Percentiles rank a stretch among this genome's conserved stretches.
Evolutionary conservation across 2,113 vertebrate species (phyloP).

Genomic region (Todiramphus saurophagus): DNA sequence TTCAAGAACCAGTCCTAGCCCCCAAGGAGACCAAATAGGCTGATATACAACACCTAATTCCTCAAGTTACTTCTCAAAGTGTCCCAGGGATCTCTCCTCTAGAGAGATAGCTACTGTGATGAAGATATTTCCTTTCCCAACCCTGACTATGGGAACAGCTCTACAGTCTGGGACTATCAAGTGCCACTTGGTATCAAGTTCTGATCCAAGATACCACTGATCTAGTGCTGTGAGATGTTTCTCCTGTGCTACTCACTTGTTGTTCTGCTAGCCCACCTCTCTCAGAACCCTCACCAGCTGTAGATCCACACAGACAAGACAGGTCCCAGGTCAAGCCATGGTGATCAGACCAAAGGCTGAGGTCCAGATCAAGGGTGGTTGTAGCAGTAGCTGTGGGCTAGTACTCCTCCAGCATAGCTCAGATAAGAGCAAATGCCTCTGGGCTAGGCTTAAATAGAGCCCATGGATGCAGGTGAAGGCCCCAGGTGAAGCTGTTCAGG

Average conservation of each 20-base stretch:
- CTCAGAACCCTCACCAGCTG: background rate
- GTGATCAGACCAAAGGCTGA: background rate
- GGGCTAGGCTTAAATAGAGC: background rate
- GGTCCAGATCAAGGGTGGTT: background rate
- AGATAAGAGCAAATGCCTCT: fast-evolving
- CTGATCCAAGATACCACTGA: background rate
- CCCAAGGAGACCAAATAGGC: background rate
- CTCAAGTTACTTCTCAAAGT: background rate
- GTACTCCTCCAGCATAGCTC: background rate
- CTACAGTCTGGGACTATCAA: background rate
- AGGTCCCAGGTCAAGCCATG: background rate
- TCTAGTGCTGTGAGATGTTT: fast-evolving
- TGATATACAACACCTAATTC: background rate
- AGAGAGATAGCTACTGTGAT: background rate
- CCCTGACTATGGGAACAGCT: background rate
- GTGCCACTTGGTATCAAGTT: fast-evolving
- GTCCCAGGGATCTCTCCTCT: background rate
- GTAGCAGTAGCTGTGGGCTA: background rate
- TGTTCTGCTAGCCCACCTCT: background rate
- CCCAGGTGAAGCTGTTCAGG: background rate
- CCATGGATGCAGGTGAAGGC: background rate
- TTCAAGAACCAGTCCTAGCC: background rate
- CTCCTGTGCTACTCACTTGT: background rate
- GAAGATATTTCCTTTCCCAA: background rate
- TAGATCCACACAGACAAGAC: background rate